Conservation (phyloP, 2,888 invertebrate species). For the Chirona hameri region DNA sequence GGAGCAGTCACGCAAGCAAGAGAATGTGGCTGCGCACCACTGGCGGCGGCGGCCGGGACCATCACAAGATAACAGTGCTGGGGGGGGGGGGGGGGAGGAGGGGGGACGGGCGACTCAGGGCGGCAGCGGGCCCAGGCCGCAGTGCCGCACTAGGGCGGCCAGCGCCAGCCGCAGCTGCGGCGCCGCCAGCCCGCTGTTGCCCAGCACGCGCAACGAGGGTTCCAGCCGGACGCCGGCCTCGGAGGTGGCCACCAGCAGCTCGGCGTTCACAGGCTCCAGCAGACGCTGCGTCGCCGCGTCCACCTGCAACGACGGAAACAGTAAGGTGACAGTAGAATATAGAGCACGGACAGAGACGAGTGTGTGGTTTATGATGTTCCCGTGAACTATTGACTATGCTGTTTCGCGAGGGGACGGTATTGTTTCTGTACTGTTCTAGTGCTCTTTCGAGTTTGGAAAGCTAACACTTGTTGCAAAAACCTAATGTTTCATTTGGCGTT, state of each 20-base stretch:
- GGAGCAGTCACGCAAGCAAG: background rate
- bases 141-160: background rate
- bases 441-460: too few species aligned
- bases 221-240: background rate
- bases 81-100: background rate
- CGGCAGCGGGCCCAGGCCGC: constrained; percentile 11
- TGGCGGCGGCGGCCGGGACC: background rate
- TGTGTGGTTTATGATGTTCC: too few species aligned
- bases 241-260: constrained; percentile 12
- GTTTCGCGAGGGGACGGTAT: too few species aligned
- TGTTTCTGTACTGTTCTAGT: too few species aligned
- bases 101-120: background rate
- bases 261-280: constrained; percentile 6
- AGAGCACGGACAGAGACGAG: too few species aligned
- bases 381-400: too few species aligned
- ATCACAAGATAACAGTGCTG: constrained; percentile 6
- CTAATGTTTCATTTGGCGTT: too few species aligned
- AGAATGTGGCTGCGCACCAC: background rate
- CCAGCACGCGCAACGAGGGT: background rate
- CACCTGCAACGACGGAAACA: background rate
- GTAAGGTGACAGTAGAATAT: background rate
- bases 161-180: background rate
- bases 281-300: constrained; percentile 3
- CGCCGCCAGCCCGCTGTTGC: background rate
- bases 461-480: too few species aligned